Base-by-base conservation (phyloP, 2,797 vertebrate species). In the Tokudaia tokunoshimensis region DNA sequence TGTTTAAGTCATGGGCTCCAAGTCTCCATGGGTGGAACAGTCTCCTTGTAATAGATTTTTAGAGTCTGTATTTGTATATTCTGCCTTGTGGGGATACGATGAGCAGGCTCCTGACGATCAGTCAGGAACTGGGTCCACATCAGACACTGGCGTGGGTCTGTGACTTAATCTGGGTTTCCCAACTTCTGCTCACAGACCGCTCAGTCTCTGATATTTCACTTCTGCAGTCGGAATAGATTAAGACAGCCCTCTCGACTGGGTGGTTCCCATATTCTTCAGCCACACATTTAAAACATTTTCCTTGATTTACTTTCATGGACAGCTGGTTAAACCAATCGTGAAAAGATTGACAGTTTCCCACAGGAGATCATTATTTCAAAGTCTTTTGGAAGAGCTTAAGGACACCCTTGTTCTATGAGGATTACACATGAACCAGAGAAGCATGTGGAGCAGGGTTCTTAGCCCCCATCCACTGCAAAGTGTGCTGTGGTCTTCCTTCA, bases 331-430 rank as follows among this genome's bases (percentile, higher is more conserved):
- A 96, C 57, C 44, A 52, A 37, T 17, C 57, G 63, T 79, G 41
- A 61, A 67, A 13, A 93, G 63, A 70, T 70, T 84, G 75, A 75
- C 4, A 65, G 76, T 83, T 59, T 94, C 24, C 80, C 41, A 87
- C 76, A 79, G 70, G 81, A 89, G 74, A 80, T 59, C 50, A 92
- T 52, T 59, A 93, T 86, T 93, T 87, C 31, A 59, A 84, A 41
- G 26, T 79, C 63, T 41, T 83, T 83, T n/a, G 67, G 52, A 70
- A 34, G 52, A 81, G 37, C 26, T 94, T 81, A 63, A 37, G 74
- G n/a, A 75, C 74, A 93, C 31, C 67, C 14, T 70, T 95, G 79
- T 65, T 57, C 67, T 72, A 75, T 50, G 3, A 22, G n/a, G n/a
- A 90, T 76, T n/a, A 34, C 8, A 20, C 6, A 55, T 15, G 70